Base-by-base conservation (phyloP, 2,797 vertebrate species). In the Chrysocyon brachyurus region DNA sequence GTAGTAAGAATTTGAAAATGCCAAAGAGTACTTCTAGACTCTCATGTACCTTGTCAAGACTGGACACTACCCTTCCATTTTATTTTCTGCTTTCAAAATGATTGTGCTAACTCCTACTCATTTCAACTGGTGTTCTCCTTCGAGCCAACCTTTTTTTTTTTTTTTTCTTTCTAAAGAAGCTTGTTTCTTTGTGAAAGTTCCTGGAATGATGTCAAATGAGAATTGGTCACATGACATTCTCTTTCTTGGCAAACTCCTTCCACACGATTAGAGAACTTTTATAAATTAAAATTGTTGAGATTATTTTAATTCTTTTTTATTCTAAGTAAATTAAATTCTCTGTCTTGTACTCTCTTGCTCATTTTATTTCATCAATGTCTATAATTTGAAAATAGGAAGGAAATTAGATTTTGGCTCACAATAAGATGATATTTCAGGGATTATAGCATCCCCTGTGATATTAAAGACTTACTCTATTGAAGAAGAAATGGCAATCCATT, bases 341-440 rank as follows among this genome's bases (percentile, higher is more conserved):
- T 97, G 68, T 97, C 90, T 96, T 98, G 75, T 95, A 92, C 31
- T 88, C 40, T 85, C 49, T 84, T 93, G 86, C 33, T 96, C 86
- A 90, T 97, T 96, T 97, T 96, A 91, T 98, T 98, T 97, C 75
- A 93, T 97, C 88, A 91, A n/a, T 94, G 88, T 94, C 77, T 96
- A 59, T 96, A 96, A 97, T 97, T 95, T 98, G 96, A 96, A 97
- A 98, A 97, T 78, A 92, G 87, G 91, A 94, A 97, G n/a, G 33
- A 95, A 97, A 98, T 97, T 96, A 91, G 92, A 97, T 98, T 98
- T 97, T n/a, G 89, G 54, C 66, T 33, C 70, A 22, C 79, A 90
- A 95, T 70, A 75, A 93, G 73, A 96, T 91, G 90, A 83, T 96
- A 73, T 95, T 97, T 94, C 15, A 36, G 78, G 75, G 66, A 96